Percentiles rank a stretch among this genome's conserved stretches.
Conservation (phyloP, 2,797 vertebrate species). For the Arctocebus calabarensis region DNA sequence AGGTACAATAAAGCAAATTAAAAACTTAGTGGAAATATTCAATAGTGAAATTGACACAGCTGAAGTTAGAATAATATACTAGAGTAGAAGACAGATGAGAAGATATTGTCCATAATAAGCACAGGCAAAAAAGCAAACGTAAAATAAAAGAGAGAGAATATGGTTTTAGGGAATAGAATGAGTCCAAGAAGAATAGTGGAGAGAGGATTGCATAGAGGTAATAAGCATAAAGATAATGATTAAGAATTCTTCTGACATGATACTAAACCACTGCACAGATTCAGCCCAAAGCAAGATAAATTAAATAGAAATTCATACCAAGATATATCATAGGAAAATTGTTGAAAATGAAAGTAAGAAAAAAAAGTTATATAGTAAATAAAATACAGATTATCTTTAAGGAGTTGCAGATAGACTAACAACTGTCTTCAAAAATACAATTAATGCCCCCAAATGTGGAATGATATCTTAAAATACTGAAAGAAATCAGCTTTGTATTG, state of each 20-base stretch:
- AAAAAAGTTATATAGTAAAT: not conserved
- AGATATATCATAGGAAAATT: not conserved
- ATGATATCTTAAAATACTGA: not conserved
- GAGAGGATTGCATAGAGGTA: not conserved
- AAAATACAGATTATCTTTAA: not conserved
- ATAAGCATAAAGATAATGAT: not conserved
- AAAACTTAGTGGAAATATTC: not conserved
- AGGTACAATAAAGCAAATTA: slow-evolving; percentile 39
- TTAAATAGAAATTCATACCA: slow-evolving; percentile 7
- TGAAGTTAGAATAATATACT: not conserved
- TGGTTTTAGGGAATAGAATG: not conserved
- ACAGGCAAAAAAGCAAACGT: not conserved
- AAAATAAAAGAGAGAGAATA: not conserved
- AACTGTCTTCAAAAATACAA: not conserved
- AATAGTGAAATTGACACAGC: not conserved
- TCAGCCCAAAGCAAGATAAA: slow-evolving; percentile 29
- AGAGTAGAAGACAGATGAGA: not conserved
- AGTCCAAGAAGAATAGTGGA: not conserved
- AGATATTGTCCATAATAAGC: not conserved
- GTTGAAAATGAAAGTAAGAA: slow-evolving; percentile 38
- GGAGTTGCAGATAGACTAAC: not conserved
- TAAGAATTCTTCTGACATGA: not conserved
- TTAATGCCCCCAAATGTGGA: not conserved
- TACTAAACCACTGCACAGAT: not conserved
- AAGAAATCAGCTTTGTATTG: not conserved